phyloP scores from a whole-genome alignment of 2,113 vertebrate genomes.

The Mixornis gularis region DNA sequence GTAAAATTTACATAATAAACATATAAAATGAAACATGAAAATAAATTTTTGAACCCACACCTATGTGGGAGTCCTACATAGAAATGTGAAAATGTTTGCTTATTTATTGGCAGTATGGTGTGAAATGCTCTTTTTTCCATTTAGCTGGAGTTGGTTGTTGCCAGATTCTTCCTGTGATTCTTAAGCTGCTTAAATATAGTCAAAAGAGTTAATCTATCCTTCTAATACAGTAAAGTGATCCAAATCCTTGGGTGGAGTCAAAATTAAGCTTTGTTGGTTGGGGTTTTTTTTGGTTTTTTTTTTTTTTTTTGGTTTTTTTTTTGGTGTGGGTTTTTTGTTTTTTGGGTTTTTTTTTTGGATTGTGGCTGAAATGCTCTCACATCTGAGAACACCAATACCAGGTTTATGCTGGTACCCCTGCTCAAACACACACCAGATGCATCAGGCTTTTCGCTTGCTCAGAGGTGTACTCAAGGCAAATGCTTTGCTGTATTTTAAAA shows the following conservation, averaged over 20 bases:
- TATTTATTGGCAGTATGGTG: not conserved
- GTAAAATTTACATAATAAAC: not conserved
- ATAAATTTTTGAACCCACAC: not conserved
- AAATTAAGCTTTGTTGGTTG: not conserved
- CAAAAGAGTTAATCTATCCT: not conserved
- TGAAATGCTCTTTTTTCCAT: not conserved
- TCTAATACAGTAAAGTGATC: not conserved
- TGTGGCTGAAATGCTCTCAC: not conserved
- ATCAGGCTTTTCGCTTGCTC: constrained; percentile 11
- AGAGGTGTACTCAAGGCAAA: constrained; percentile 28
- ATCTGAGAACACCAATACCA: not conserved
- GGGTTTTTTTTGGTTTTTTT: not conserved
- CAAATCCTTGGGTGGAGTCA: not conserved
- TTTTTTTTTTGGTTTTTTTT: not conserved
- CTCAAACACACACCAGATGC: constrained; percentile 7
- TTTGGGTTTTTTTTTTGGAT: not conserved
- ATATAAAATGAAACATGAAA: not conserved
- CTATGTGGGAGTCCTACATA: not conserved
- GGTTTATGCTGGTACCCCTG: not conserved
- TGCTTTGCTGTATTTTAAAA: constrained; percentile 38
- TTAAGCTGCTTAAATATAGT: not conserved
- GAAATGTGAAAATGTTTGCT: not conserved
- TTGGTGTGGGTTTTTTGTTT: not conserved
- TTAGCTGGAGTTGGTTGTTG: not conserved
- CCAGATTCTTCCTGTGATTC: not conserved